Conservation (phyloP, 1,140 invertebrate species). For the Dreissena polymorpha region DNA sequence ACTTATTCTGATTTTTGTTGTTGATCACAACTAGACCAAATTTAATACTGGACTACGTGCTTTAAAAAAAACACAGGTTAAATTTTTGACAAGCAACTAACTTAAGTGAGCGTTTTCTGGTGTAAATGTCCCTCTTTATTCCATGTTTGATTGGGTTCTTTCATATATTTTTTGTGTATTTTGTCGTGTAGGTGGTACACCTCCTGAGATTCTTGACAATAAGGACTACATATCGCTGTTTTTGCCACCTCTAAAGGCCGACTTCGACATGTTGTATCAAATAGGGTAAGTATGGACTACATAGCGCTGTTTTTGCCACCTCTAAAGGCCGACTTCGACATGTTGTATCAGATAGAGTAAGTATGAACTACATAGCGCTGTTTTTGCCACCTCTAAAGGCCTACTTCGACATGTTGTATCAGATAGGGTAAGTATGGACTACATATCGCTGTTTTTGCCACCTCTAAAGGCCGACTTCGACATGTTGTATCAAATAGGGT, state of each 20-base stretch:
- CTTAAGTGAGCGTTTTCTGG: no score
- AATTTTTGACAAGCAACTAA: no score
- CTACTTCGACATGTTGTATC: conserved; percentile 64
- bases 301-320: conserved; percentile 68
- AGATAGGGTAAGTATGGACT: conserved; percentile 61
- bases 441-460: conserved; percentile 69
- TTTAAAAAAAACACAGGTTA: no score
- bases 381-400: conserved; percentile 67
- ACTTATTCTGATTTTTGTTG: no score
- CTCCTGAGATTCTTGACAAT: conserved; percentile 65
- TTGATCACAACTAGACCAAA: no score
- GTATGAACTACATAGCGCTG: conserved; percentile 63
- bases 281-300: conserved; percentile 63
- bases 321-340: conserved; percentile 66
- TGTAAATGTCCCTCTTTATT: no score
- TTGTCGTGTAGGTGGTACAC: conserved; percentile 64
- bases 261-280: conserved; percentile 63
- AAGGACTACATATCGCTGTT: conserved; percentile 62
- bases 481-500: conserved; percentile 62
- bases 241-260: conserved; percentile 66
- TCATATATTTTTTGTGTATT: no score
- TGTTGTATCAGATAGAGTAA: conserved; percentile 63
- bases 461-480: conserved; percentile 65
- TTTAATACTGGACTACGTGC: no score
- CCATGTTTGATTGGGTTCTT: no score